Evolutionary conservation across 2,888 invertebrate genomes (phyloP), one percentile per base, ranked within the genome.

Genomic region (Dryadula phaetusa): DNA sequence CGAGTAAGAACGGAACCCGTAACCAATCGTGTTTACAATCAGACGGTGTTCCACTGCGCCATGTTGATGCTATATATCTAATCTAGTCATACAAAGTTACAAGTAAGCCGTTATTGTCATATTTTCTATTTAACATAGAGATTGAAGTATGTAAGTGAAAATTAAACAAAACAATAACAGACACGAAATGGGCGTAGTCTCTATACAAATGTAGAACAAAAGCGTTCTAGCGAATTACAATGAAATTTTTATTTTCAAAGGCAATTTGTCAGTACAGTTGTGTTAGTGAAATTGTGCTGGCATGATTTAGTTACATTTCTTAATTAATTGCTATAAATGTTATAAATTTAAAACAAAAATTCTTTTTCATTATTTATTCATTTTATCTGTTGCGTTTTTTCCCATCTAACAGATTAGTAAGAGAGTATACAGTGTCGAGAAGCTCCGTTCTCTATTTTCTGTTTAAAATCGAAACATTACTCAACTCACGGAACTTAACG

Each of bases 91-190:
- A 47, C 2, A 47, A 47, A 47, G 22, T 47, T 14, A 4, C 18
- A 10, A 22, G 46, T 22, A 47, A 47, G 4, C 12, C 18, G 7
- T 4, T 20, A 20, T 20, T 46, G 1, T 46, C 12, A 20, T 12
- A 47, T 47, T 25, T 25, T n/a, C 22, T 28, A 25, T 49, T 49
- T 28, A n/a, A 25, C n/a, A 25, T 28, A 49, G 16, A 49, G 49
- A 49, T 16, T 28, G 28, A 16, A 28, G 25, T 28, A 28, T 8
- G 25, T 8, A n/a, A 4, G 28, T 52, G 16, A 18, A 32, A n/a
- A 10, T 32, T 7, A 16, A 42, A 4, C 16, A 52, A 52, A 52
- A 28, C 49, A 52, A 52, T 18, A 52, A 16, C 16, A 52, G 20
- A 44, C 20, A 44, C 20, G 18, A 44, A 44, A 44, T 44, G 8